Evolutionary conservation across 1,140 invertebrate species (phyloP), one percentile per base, ranked within the genome.

Genomic region (Hesperophylax magnus): DNA sequence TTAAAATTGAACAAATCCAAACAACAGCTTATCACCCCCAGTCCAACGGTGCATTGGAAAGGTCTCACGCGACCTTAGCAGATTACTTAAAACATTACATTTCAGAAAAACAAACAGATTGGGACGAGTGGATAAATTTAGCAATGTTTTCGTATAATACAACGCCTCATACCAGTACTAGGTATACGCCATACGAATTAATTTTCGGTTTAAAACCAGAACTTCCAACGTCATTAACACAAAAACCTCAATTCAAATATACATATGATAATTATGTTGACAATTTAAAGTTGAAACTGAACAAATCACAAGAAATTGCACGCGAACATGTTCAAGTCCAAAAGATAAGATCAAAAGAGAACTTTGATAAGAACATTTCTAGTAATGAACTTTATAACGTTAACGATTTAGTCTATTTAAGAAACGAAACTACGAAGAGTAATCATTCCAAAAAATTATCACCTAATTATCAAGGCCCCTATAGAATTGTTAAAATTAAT

Each of bases 201-300:
- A 3, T 65, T 27, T 65, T 15, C 17, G 60, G 60, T 2, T 2
- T 24, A 5, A 65, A 65, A 65, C 20, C 61, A 1, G 24, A 22
- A 1, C 2, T 34, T 1, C 61, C 61, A 0, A 11, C 61, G 0
- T 65, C 61, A 34, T 3, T 65, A 34, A 65, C 15, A 15, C 20
- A 65, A 7, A n/a, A 65, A 31, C 27, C 61, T 31, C 24, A 65
- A 65, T 65, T 65, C 11, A 65, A 65, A 27, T 65, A 65, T 6
- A 65, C 61, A 0, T 65, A 65, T 34, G 61, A 65, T 1, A 15
- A 65, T 65, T 65, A 34, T n/a, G 15, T 27, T 0, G 22, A 65
- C 3, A 15, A 65, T 27, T 27, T 65, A 15, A 24, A 27, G 27
- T 27, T 27, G 0, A 65, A 65, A 65, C 15, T 65, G 14, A 22